Conservation (phyloP, 1,140 invertebrate species). For the Dreissena polymorpha region DNA sequence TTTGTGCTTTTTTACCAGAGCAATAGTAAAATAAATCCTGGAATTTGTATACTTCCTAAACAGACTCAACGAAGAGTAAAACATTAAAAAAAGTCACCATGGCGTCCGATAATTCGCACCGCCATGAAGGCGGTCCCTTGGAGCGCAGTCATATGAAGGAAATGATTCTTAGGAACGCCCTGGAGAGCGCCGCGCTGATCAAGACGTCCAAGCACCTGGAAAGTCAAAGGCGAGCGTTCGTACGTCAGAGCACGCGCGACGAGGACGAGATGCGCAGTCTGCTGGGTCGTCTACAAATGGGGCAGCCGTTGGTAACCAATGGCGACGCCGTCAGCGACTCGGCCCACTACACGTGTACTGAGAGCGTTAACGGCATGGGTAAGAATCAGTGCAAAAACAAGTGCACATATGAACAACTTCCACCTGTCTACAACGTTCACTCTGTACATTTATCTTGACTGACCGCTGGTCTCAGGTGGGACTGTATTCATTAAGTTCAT, state of each 20-base stretch:
- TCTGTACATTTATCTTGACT: no score
- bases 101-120: neutral
- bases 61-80: no score
- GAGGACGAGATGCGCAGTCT: slow-evolving; percentile 42
- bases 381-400: neutral
- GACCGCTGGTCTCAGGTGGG: no score
- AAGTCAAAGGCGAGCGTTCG: slow-evolving; percentile 38
- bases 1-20: no score
- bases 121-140: slow-evolving; percentile 31
- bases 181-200: slow-evolving; percentile 29
- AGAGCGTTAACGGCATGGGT: neutral
- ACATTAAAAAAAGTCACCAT: neutral
- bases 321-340: neutral
- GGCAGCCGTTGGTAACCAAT: slow-evolving; percentile 11
- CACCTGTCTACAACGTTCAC: no score
- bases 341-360: neutral
- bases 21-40: no score
- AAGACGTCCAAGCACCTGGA: slow-evolving; percentile 38
- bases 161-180: slow-evolving; percentile 39
- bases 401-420: neutral
- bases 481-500: no score
- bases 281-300: slow-evolving; percentile 28
- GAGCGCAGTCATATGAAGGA: slow-evolving; percentile 43
- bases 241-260: slow-evolving; percentile 45
- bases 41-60: no score